Base-by-base conservation (phyloP, 2,888 invertebrate species). In the Ophion slaviceki region DNA sequence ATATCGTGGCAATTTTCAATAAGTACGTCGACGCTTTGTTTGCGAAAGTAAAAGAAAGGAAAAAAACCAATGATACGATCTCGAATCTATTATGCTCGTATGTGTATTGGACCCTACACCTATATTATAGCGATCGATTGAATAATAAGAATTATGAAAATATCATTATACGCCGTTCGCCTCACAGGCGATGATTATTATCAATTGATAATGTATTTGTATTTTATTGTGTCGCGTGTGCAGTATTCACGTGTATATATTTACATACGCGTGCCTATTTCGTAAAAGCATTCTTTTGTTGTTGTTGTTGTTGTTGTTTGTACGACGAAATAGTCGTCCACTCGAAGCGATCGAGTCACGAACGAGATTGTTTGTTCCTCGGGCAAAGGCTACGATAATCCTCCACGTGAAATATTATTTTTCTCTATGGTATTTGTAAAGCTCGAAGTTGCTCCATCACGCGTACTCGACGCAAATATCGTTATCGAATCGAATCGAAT, bases 21-120 rank as follows among this genome's bases (percentile, higher is more conserved):
- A 8, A 40, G 14, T 53, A 5, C 53, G 17, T 17, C 17, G 17
- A 2, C 53, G 53, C 1, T 53, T 17, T 5, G 17, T 53, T 53
- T 17, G 53, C 53, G 53, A 53, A 17, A 53, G 17, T 11, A 17
- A 53, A 53, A 17, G 2, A 53, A 53, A 5, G 17, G 4, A 53
- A 53, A 53, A 53, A 53, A 53, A 17, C 53, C 17, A 53, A 14
- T 53, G 17, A 4, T 17, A 53, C 68, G 77, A 76, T 66, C 74
- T 61, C 68, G 14, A 77, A 82, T 77, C 6, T 47, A 57, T 40
- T 76, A 71, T 32, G 14, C 61, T 71, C 62, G 59, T 72, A 72
- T 72, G 40, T 82, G 70, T 70, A 84, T 89, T 89, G 89, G 89
- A 89, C 89, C 89, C 88, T 88, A 88, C 87, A 88, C 83, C 82